phyloP scores from a whole-genome alignment of 2,113 vertebrate genomes.

The Dryoscopus gambensis region DNA sequence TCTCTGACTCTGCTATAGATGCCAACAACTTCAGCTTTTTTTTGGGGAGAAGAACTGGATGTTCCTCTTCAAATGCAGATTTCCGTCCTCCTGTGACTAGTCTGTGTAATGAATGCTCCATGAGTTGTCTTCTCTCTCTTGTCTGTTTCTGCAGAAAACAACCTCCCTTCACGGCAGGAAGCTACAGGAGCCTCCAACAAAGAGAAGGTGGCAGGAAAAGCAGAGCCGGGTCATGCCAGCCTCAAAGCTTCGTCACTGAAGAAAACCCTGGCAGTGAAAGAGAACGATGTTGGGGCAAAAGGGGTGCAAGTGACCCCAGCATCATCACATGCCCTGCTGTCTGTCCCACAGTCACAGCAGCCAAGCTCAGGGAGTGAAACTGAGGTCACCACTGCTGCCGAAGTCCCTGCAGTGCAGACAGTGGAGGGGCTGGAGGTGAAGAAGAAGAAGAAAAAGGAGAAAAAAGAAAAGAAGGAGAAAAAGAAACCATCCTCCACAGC shows the following conservation, averaged over 20 bases:
- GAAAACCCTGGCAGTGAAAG: background rate
- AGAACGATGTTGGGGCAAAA: background rate
- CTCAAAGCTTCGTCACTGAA: background rate
- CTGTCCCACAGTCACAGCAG: background rate
- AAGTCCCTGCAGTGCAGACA: background rate
- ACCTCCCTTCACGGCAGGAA: background rate
- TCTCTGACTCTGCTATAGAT: background rate
- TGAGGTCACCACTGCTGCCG: background rate
- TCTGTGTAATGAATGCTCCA: background rate
- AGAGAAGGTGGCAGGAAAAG: background rate
- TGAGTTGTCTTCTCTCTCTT: background rate
- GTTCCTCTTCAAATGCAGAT: background rate
- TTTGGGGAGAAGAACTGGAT: background rate
- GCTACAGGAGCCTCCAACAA: background rate
- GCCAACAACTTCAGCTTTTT: background rate
- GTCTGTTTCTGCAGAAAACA: slow-evolving; percentile 11
- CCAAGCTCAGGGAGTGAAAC: background rate
- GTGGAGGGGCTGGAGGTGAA: background rate
- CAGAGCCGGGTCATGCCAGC: background rate
- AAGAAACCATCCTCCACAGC: background rate
- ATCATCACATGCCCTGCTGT: background rate
- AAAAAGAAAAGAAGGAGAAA: slow-evolving; percentile 54
- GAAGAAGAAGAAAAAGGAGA: slow-evolving; percentile 55
- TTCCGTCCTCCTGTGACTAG: background rate
- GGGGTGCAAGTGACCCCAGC: background rate